Base-by-base conservation (phyloP, 1,140 invertebrate genomes). In the Psix sp. region DNA sequence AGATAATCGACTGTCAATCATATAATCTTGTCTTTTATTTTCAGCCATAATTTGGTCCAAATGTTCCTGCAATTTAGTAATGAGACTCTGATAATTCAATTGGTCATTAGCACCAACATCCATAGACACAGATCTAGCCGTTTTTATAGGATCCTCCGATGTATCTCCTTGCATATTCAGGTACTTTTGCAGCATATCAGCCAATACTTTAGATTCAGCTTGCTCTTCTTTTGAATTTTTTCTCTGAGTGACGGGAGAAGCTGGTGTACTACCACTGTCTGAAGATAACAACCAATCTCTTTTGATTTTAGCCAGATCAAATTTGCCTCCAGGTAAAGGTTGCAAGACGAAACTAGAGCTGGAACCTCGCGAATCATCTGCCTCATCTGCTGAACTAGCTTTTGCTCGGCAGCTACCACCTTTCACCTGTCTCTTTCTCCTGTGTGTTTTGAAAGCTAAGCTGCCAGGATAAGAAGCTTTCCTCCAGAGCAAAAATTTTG, bases 391-490 rank as follows among this genome's bases (percentile, higher is more conserved):
- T 0, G 90, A 91, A 39, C 89, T 89, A 0, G 89, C 87, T 31
- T 91, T 91, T 1, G 82, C 77, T 16, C 92, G 81, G 60, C 90
- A 91, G 62, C 90, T 93, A 16, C 89, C 92, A 3, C 91, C 91
- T 67, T 91, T 91, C 6, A 89, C 79, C 11, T 88, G 85, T 39
- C 89, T 87, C 9, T 89, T 84, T 24, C 89, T 89, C 33, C 89
- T 85, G 48, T 89, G 89, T 1, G 88, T 86, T 1, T 88, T 84
- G 45, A 90, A 90, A 0, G 84, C 87, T 15, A 92, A 79, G 26
- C 90, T 92, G 0, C 92, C 93, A 0, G 92, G 93, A 81, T 93
- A 94, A 0, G 93, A 94, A 13, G 91, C 90, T 80, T 94, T 94
- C 29, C 94, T 88, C 94, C 94, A 95, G 0, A 95, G 84, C 10